Base-by-base conservation (phyloP, 2,797 vertebrate species). In the Clarias fuscus region DNA sequence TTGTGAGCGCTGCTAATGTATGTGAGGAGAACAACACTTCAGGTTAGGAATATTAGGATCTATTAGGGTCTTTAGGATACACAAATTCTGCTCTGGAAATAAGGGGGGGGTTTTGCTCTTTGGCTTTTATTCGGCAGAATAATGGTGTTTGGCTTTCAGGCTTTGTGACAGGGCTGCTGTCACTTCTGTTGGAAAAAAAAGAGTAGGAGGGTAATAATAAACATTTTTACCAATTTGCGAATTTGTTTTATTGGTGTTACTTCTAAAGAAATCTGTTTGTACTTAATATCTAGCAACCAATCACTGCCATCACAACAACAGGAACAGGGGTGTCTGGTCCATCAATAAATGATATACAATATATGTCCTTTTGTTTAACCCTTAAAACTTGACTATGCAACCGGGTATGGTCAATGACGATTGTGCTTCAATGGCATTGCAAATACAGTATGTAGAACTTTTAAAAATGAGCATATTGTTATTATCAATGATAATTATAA, bases 11-110 rank as follows among this genome's bases (percentile, higher is more conserved):
- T 20, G 71, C 64, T 77, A 56, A 56, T 56, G 53, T 56, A 73
- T 3, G 53, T 76, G 83, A 75, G 48, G 68, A 30, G 71, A 80
- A 61, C 40, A 85, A 75, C 82, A 85, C 77, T 83, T 73, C 27
- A 24, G 73, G 68, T 83, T 86, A 82, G 82, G 62, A 71, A 53
- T 81, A 48, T 75, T 70, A 67, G 64, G 64, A 67, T 27, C 64
- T 67, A 27, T 83, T 86, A 56, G 13, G 0, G 53, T 56, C 13
- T 56, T 56, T 56, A 82, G 85, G 56, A 73, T 88, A 84, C n/a
- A 80, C 8, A 48, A 82, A 75, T 75, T 84, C 5, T 62, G 20
- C 33, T 85, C 78, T 70, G 15, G 81, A 84, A 81, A 82, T 70
- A 70, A 83, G 83, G 85, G 15, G 30, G 56, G 30, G 56, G 43